These are phyloP conservation scores for Echeneis naucrates DNA, from an alignment of 2,797 vertebrate species.

Conservation along the genomic window DNA sequence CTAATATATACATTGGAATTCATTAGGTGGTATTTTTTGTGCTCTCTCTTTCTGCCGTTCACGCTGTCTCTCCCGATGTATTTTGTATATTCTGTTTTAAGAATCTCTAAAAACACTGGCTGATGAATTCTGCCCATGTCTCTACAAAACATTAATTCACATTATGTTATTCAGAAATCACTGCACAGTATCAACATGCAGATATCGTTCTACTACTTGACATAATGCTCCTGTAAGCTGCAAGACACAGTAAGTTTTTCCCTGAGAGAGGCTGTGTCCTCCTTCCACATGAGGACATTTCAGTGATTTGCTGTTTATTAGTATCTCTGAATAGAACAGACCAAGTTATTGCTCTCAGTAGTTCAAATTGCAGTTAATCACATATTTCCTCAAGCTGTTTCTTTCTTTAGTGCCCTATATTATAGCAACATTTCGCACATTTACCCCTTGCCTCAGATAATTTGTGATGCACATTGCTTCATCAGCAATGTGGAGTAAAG, in stretches of 20 bases:
- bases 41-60: no score
- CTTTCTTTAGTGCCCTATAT: constrained; percentile 23
- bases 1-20: no score
- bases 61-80: no score
- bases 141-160: neutral
- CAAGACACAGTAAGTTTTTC: constrained; percentile 15
- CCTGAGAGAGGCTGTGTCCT: constrained; percentile 15
- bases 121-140: neutral
- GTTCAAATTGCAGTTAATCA: constrained; percentile 39
- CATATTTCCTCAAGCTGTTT: constrained; percentile 29
- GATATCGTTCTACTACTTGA: constrained; percentile 7
- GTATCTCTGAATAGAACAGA: constrained; percentile 28
- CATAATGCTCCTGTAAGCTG: constrained; percentile 6
- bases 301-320: constrained; percentile 40
- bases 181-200: neutral
- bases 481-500: constrained; percentile 28
- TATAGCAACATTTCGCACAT: constrained; percentile 21
- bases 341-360: constrained; percentile 40
- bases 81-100: neutral
- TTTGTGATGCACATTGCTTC: constrained; percentile 28
- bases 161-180: constrained; percentile 24
- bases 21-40: no score
- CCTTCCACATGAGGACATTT: constrained; percentile 13
- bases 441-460: constrained; percentile 29
- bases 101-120: neutral